Conservation (phyloP, 2,797 vertebrate genomes). For the Eremophila alpestris region DNA sequence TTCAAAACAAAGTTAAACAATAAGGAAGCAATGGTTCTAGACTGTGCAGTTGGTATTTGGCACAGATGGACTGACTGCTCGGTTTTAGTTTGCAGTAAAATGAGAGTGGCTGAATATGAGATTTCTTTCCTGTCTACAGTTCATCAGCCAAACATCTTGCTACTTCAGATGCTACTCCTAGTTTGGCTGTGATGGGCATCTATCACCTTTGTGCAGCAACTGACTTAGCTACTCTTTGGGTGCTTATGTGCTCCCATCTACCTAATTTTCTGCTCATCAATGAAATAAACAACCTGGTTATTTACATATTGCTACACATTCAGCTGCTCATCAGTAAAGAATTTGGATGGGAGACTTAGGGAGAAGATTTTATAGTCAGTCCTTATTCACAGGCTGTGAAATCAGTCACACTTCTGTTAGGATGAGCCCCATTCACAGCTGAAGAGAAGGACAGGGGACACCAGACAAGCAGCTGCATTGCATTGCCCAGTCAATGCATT, state of each 20-base stretch:
- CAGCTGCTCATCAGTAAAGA: neutral
- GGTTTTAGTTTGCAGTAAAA: neutral
- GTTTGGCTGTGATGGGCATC: neutral
- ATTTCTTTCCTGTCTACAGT: neutral
- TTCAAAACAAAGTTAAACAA: neutral
- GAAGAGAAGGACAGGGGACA: neutral
- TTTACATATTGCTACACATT: neutral
- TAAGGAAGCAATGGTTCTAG: neutral
- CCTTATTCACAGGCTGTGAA: neutral
- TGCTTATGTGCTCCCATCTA: neutral
- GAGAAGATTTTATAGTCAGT: neutral
- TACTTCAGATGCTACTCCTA: neutral
- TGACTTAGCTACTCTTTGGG: neutral
- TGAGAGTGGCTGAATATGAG: neutral
- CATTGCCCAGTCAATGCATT: neutral
- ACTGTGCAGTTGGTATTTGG: neutral
- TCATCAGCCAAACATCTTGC: neutral
- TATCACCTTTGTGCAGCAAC: neutral
- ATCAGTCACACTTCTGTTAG: neutral
- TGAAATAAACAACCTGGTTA: neutral
- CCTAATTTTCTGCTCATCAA: neutral
- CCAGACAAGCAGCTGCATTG: neutral
- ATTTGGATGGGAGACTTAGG: neutral
- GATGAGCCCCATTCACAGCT: neutral
- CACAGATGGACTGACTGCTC: neutral